Evolutionary conservation across 2,113 vertebrate species (phyloP).

Genomic region (Procavia capensis): DNA sequence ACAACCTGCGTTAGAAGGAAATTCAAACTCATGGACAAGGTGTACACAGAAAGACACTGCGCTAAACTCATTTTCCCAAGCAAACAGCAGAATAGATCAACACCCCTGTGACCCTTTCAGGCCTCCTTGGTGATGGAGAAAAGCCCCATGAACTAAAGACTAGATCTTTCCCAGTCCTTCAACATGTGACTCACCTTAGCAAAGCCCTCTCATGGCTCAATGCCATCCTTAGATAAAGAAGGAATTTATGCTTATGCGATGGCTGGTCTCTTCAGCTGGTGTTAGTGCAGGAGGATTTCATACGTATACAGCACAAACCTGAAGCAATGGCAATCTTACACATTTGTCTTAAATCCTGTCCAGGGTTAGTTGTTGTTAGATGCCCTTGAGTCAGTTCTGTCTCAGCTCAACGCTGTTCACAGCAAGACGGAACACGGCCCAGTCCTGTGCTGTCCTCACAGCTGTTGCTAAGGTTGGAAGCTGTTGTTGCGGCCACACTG

Average conservation of each 20-base stretch:
- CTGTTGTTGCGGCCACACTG: no score
- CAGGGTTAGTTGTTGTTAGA: constrained; percentile 32
- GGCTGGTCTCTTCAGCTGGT: constrained; percentile 37
- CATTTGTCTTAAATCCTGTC: constrained; percentile 35
- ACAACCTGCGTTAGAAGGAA: not conserved
- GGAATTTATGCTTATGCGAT: constrained; percentile 54
- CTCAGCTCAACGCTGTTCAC: no score
- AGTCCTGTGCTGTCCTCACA: no score
- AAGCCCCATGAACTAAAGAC: constrained; percentile 23
- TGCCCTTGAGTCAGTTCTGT: no score
- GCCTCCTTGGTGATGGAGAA: not conserved
- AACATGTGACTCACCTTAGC: constrained; percentile 24
- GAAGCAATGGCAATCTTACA: not conserved
- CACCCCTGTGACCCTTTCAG: not conserved
- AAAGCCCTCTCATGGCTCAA: constrained; percentile 41
- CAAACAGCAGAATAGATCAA: constrained; percentile 18
- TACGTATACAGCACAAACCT: constrained; percentile 54
- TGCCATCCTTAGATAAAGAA: constrained; percentile 4
- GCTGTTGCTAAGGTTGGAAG: no score
- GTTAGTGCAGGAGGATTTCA: constrained; percentile 59
- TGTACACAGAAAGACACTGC: constrained; percentile 10
- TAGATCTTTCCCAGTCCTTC: not conserved
- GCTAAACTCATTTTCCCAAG: constrained; percentile 33
- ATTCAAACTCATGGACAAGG: not conserved
- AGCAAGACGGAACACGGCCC: no score